Conservation (phyloP, 2,888 invertebrate species). For the Thysanoteuthis rhombus region DNA sequence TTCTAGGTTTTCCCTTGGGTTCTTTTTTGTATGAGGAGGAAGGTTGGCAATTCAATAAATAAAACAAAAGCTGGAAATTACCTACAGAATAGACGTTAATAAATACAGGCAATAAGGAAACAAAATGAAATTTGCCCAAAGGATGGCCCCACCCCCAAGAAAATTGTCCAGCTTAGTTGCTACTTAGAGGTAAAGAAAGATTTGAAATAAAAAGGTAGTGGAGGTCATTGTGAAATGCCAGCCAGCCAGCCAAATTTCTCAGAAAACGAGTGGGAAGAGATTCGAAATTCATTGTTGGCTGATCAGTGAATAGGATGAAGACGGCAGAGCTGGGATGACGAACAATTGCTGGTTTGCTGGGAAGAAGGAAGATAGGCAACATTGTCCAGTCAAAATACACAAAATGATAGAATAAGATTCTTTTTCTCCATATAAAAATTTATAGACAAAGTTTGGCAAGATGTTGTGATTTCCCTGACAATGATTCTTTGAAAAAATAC, state of each 20-base stretch:
- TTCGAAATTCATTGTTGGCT: neutral
- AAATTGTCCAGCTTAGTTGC: neutral
- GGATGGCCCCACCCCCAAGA: neutral
- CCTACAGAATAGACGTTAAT: neutral
- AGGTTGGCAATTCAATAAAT: neutral
- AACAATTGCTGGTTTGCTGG: neutral
- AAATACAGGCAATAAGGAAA: neutral
- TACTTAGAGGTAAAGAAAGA: neutral
- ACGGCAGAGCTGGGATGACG: neutral
- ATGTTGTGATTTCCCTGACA: slow-evolving; percentile 12
- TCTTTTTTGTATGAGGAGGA: neutral
- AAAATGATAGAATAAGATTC: neutral
- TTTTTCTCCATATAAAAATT: slow-evolving; percentile 12
- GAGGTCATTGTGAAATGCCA: neutral
- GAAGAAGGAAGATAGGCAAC: neutral
- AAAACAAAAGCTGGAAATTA: neutral
- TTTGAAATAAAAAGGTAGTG: neutral
- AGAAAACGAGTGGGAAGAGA: too few relatives aligned
- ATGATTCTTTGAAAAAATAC: neutral
- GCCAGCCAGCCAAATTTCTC: neutral
- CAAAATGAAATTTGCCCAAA: neutral
- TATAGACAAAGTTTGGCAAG: slow-evolving; percentile 12
- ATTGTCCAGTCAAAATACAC: neutral
- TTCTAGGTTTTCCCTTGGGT: neutral
- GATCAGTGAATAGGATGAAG: neutral